Base-by-base conservation (phyloP, 2,797 vertebrate genomes). In the Apodemus agrarius region DNA sequence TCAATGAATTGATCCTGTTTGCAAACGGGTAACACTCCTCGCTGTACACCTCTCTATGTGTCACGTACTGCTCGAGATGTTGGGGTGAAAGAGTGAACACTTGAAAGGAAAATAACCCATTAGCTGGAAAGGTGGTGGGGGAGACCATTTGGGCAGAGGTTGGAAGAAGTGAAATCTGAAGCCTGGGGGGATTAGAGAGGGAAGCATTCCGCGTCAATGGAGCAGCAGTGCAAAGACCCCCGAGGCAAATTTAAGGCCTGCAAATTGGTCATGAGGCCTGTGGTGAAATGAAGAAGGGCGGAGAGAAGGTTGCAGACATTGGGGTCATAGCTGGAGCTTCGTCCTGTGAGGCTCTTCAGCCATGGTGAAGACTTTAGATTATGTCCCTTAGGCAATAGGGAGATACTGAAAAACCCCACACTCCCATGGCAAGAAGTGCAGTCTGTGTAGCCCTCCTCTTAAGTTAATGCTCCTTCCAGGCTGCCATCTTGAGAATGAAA, bases 181-280 rank as follows among this genome's bases (percentile, higher is more conserved):
- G 43, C 43, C 24, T 46, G n/a, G 57, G 37, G 59, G 17, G 57
- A 29, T 78, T 3, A 29, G 22, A 29, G 3, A 16, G 10, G 12
- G 88, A 54, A 90, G 14, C 19, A 63, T 83, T 85, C 24, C 22
- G 57, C 61, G 61, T 8, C 37, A 80, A 65, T 9, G 2, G 10
- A 79, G 61, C 10, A 85, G 82, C 13, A 82, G n/a, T 79, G 43
- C 82, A 90, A 97, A 96, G 74, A 74, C 74, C 72, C 72, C 40
- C 74, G 52, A 94, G 65, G 63, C 24, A 87, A 86, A 57, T 61
- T 92, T 63, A 37, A 93, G 75, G 54, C 29, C 26, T 76, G 75
- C 34, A 61, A 75, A 37, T 37, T 75, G 11, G 24, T 29, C 59
- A 57, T 78, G 26, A 54, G 16, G 3, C 10, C 29, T 69, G 57